Evolutionary conservation across 30 jellyfish, hydroid and myxozoan genomes (phyloP).

Genomic region (Aurelia aurita complex sp. Pacific): DNA sequence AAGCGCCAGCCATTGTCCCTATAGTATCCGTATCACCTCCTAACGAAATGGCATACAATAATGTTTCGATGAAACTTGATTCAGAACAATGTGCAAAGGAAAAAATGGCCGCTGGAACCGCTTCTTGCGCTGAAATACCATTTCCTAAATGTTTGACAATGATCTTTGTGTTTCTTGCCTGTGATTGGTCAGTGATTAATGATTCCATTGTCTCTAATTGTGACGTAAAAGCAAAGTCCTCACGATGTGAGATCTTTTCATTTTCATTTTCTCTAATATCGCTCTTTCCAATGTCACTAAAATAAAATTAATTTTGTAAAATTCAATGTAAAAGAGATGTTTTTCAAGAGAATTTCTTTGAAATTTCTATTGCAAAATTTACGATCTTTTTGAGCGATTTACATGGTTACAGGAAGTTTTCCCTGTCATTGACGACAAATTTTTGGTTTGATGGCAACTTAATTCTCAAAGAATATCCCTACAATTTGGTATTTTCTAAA

Average conservation of each 20-base stretch:
- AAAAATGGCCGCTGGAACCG: constrained; percentile 96
- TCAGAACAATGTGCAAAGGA: constrained; percentile 64
- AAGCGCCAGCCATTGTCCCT: constrained; percentile 93
- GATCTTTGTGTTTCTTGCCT: constrained; percentile 13
- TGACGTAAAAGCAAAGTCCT: constrained; percentile 45
- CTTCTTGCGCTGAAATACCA: constrained; percentile 90
- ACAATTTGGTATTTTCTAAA: too few species aligned
- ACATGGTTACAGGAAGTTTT: too few species aligned
- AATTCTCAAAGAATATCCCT: too few species aligned
- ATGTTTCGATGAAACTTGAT: constrained; percentile 64
- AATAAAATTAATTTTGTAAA: constrained; percentile 4
- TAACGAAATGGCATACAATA: constrained; percentile 75
- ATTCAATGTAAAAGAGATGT: too few species aligned
- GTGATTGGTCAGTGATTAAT: constrained; percentile 15
- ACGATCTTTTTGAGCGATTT: too few species aligned
- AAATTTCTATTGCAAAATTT: too few species aligned
- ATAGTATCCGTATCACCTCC: constrained; percentile 99
- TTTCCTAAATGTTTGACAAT: constrained; percentile 66
- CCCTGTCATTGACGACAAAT: too few species aligned
- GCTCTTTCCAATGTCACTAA: constrained; percentile 14
- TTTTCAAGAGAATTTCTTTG: too few species aligned
- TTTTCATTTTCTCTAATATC: background rate
- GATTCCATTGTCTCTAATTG: constrained; percentile 65
- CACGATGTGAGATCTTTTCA: constrained; percentile 50
- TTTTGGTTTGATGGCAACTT: too few species aligned